Percentiles rank a stretch among this genome's conserved stretches.
Conservation (phyloP, 1,140 invertebrate species). For the Oscheius sp. region DNA sequence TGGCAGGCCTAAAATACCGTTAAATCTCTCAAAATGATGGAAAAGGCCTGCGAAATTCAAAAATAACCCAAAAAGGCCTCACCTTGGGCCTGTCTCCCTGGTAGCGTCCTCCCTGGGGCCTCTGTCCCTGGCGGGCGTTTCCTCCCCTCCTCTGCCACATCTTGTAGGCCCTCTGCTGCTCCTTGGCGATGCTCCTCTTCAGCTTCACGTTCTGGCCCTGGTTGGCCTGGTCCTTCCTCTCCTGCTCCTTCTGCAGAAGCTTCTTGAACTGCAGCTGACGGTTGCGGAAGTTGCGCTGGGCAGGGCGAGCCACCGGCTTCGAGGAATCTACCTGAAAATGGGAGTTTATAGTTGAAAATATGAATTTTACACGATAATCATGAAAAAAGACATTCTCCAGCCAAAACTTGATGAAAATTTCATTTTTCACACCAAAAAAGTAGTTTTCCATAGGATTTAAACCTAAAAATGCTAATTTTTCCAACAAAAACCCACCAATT, state of each 20-base stretch:
- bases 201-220: constrained; percentile 53
- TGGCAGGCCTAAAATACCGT: neutral
- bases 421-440: neutral
- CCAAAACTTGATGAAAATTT: too few relatives aligned
- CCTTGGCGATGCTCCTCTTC: constrained; percentile 58
- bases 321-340: constrained; percentile 30
- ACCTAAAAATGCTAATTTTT: neutral
- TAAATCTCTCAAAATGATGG: neutral
- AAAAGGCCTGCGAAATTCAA: neutral
- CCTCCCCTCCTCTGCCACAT: constrained; percentile 56
- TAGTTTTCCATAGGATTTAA: neutral
- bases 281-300: constrained; percentile 38
- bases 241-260: constrained; percentile 52
- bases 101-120: constrained; percentile 31
- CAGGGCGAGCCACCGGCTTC: constrained; percentile 29
- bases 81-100: constrained; percentile 30
- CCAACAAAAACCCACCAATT: constrained; percentile 56
- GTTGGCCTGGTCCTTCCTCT: constrained; percentile 50
- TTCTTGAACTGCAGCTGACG: constrained; percentile 41
- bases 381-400: too few relatives aligned
- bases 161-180: constrained; percentile 56
- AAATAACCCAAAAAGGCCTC: neutral
- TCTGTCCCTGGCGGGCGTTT: constrained; percentile 37
- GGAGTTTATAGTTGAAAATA: neutral
- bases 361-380: too few relatives aligned